These are phyloP conservation scores for Magallana ariakensis DNA, from an alignment of 1,140 invertebrate species.

Conservation along the genomic window DNA sequence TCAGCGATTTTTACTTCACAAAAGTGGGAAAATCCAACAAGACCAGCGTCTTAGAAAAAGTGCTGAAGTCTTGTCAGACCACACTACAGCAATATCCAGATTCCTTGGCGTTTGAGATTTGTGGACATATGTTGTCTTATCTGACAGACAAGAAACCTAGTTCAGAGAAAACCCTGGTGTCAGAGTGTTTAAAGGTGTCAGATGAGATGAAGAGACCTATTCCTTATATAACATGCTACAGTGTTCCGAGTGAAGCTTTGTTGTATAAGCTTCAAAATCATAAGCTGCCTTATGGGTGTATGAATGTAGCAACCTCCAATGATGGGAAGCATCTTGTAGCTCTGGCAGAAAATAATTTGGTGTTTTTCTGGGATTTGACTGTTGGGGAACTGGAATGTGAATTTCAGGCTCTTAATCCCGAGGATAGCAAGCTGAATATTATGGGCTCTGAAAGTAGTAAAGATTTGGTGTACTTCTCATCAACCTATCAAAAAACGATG, in stretches of 20 bases:
- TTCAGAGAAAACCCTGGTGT: slow-evolving; percentile 58
- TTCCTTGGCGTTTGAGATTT: slow-evolving; percentile 71
- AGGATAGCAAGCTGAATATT: slow-evolving; percentile 59
- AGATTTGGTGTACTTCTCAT: slow-evolving; percentile 57
- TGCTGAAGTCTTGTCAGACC: slow-evolving; percentile 68
- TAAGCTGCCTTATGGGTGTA: slow-evolving; percentile 54
- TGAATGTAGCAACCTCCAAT: slow-evolving; percentile 51
- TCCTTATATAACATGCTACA: slow-evolving; percentile 60
- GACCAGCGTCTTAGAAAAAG: slow-evolving; percentile 66
- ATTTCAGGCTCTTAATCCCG: slow-evolving; percentile 35
- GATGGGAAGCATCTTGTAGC: slow-evolving; percentile 60
- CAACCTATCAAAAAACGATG: slow-evolving; percentile 57
- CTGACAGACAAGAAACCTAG: slow-evolving; percentile 49
- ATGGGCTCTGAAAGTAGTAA: slow-evolving; percentile 49
- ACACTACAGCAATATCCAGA: slow-evolving; percentile 69
- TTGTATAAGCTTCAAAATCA: slow-evolving; percentile 61
- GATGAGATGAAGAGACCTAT: slow-evolving; percentile 42
- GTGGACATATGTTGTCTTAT: slow-evolving; percentile 71
- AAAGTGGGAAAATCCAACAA: slow-evolving; percentile 81
- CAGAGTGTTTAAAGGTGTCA: slow-evolving; percentile 54
- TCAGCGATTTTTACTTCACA: slow-evolving; percentile 63
- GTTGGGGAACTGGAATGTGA: slow-evolving; percentile 62
- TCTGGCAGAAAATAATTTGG: slow-evolving; percentile 55
- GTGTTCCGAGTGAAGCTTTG: slow-evolving; percentile 58
- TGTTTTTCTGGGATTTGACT: slow-evolving; percentile 60